Conservation (phyloP, 2,888 invertebrate species). For the Mayetiola destructor region DNA sequence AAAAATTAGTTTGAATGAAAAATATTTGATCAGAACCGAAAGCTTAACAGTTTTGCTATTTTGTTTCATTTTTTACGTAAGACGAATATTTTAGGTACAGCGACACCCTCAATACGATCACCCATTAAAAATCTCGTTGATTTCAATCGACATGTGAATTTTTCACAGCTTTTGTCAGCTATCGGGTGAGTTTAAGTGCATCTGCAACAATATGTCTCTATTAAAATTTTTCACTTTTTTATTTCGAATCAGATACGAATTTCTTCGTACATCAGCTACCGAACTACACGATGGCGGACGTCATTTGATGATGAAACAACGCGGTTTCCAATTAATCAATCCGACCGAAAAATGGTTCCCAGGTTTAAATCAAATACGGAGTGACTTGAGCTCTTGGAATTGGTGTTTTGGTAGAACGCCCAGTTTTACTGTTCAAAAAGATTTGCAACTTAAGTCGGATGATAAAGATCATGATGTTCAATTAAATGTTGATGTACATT, state of each 20-base stretch:
- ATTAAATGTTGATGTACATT: constrained; percentile 40
- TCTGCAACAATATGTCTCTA: not conserved
- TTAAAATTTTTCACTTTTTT: not conserved
- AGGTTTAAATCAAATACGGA: constrained; percentile 55
- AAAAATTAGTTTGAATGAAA: no score
- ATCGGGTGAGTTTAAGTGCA: constrained; percentile 42
- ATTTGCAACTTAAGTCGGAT: constrained; percentile 34
- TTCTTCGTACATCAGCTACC: constrained; percentile 55
- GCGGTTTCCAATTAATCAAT: constrained; percentile 73
- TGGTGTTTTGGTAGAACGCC: constrained; percentile 85
- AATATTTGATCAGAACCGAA: no score
- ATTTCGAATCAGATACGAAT: constrained; percentile 43
- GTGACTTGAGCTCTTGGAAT: constrained; percentile 63
- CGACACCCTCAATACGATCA: constrained; percentile 70
- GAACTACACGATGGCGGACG: constrained; percentile 57
- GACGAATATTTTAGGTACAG: constrained; percentile 69
- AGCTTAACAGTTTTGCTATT: not conserved
- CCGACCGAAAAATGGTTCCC: constrained; percentile 82
- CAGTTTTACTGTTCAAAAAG: constrained; percentile 51
- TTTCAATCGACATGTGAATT: constrained; percentile 52
- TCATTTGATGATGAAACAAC: constrained; percentile 54
- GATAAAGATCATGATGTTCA: constrained; percentile 41
- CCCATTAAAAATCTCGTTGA: constrained; percentile 72
- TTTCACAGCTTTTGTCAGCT: constrained; percentile 58
- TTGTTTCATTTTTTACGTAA: constrained; percentile 34